Evolutionary conservation across 92 coral and sea anemone species (phyloP).

Genomic region (Siderastrea siderea): DNA sequence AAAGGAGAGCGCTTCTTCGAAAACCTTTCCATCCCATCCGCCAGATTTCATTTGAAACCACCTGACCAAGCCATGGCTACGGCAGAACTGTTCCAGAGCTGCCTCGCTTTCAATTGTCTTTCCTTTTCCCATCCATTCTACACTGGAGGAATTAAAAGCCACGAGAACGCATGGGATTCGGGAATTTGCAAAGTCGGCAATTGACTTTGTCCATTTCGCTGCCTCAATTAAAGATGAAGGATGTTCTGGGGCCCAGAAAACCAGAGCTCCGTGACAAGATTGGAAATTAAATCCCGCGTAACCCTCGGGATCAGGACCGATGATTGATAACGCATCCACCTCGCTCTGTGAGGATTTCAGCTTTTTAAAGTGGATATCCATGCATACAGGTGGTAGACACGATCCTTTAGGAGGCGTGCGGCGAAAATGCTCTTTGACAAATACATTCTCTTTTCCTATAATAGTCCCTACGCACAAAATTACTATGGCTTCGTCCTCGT

Average conservation of each 20-base stretch:
- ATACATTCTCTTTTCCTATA: not conserved
- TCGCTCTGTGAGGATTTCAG: not conserved
- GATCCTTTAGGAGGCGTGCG: constrained; percentile 30
- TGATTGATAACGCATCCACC: not conserved
- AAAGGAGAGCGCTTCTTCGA: constrained; percentile 7
- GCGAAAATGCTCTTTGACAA: not conserved
- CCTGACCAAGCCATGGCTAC: constrained; percentile 8
- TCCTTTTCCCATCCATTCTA: constrained; percentile 26
- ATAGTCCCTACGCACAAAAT: not conserved
- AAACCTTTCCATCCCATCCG: constrained; percentile 9
- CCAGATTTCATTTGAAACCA: constrained; percentile 16
- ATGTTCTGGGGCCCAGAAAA: constrained; percentile 19
- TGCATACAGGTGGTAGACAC: not conserved
- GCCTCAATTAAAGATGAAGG: constrained; percentile 5
- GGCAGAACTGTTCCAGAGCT: constrained; percentile 7
- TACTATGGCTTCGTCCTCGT: not conserved
- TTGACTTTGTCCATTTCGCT: constrained; percentile 1
- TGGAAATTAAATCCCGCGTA: constrained; percentile 25
- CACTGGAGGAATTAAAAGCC: constrained; percentile 3
- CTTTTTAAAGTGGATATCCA: constrained; percentile 32
- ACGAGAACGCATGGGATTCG: constrained; percentile 17
- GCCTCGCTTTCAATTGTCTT: constrained; percentile 11
- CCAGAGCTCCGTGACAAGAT: constrained; percentile 4
- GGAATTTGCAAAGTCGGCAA: constrained; percentile 14
- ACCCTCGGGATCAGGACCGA: constrained; percentile 12